Base-by-base conservation (phyloP, 2,888 invertebrate genomes). In the Eremobia ochroleuca region DNA sequence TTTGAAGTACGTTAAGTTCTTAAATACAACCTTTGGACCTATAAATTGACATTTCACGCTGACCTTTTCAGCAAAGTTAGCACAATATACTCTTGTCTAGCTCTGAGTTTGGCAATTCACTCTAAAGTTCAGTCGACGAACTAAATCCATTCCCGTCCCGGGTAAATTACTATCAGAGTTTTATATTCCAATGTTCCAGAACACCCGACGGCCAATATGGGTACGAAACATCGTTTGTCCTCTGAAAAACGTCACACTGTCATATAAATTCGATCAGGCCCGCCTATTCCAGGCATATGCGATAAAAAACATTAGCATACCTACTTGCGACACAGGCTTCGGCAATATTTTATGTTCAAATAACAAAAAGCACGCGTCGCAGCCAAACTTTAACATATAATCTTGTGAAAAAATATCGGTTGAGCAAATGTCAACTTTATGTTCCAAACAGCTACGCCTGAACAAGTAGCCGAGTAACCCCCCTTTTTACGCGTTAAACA, bases 281-380 rank as follows among this genome's bases (percentile, higher is more conserved):
- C 79, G 88, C 88, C 89, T 91, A 89, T 91, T 90, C 89, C 88
- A 82, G 87, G 87, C 92, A 91, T 90, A 92, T 87, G 91, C 90
- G 90, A 94, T 93, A 94, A 93, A 94, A 93, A 92, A 91, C 92
- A 93, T 94, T 94, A 94, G 92, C 94, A 94, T 94, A 94, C 76
- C 64, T 89, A 92, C 90, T 91, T 87, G 88, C 87, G 87, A 88
- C 88, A 89, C 85, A 81, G 88, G 86, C 90, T 88, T 77, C 82
- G 80, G 85, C 85, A 90, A 91, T 93, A 92, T 93, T 94, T 93
- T 93, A 94, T 92, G 91, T 89, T 90, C 87, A 90, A 92, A 91
- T 90, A 91, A 91, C 91, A 91, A 90, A 92, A 91, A 91, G 91
- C 91, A 92, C 88, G 88, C 90, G 86, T 87, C 85, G 72, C 70